A percentile compares a stretch with the other conserved stretches of the same genome.
Evolutionary conservation across 2,113 vertebrate species (phyloP).

Genomic region (Phalacrocorax pelagicus): DNA sequence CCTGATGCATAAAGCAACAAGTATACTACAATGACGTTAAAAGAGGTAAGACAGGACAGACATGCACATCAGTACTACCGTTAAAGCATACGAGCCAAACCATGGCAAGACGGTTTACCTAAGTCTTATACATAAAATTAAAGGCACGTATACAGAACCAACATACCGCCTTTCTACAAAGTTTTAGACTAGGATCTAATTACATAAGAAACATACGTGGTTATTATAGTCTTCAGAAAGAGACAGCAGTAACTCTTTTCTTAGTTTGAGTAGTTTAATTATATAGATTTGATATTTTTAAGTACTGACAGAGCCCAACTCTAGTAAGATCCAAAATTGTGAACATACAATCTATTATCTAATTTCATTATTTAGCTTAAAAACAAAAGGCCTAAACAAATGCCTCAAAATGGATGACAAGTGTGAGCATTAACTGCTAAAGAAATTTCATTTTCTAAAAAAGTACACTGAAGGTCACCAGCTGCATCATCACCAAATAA

Average conservation of each 20-base stretch:
- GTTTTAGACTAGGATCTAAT: not conserved
- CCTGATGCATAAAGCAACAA: not conserved
- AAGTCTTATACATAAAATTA: not conserved
- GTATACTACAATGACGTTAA: not conserved
- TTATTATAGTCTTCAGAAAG: not conserved
- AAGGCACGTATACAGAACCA: not conserved
- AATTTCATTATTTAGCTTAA: not conserved
- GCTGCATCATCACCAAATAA: not conserved
- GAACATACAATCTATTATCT: not conserved
- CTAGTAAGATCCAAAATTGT: not conserved
- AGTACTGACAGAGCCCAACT: not conserved
- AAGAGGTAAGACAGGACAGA: not conserved
- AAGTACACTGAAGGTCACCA: not conserved
- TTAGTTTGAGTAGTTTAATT: not conserved
- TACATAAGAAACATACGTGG: not conserved
- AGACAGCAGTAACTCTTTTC: not conserved
- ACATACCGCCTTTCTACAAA: not conserved
- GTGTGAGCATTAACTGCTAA: not conserved
- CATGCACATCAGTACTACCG: not conserved
- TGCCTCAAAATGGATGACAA: not conserved
- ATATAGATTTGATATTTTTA: not conserved
- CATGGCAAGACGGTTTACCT: not conserved
- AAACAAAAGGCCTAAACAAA: not conserved
- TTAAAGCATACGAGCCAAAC: not conserved
- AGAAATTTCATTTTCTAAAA: not conserved